Conservation (phyloP, 2,888 invertebrate genomes). For the Leptinotarsa peninsularis region DNA sequence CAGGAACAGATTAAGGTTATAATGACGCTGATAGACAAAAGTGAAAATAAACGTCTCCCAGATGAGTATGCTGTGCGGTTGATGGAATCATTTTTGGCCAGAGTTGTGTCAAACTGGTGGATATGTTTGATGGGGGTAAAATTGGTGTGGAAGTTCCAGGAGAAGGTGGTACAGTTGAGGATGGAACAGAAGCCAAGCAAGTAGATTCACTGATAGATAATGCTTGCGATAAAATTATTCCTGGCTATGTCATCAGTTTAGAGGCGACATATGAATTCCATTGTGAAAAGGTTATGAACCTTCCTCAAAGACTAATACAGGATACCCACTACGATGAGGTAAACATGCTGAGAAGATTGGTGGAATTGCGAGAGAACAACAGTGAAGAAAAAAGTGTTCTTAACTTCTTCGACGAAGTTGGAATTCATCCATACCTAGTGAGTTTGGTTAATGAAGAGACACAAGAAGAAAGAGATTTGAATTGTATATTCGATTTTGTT, state of each 20-base stretch:
- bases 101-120: slow-evolving; percentile 79
- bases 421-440: slow-evolving; percentile 73
- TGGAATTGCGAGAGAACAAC: slow-evolving; percentile 70
- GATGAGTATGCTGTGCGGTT: slow-evolving; percentile 66
- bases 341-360: slow-evolving; percentile 69
- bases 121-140: slow-evolving; percentile 70
- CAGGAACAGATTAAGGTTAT: slow-evolving; percentile 65
- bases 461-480: slow-evolving; percentile 60
- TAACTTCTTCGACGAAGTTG: slow-evolving; percentile 80
- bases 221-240: no score
- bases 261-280: slow-evolving; percentile 73
- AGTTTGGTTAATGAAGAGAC: slow-evolving; percentile 68
- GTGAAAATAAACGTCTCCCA: slow-evolving; percentile 63
- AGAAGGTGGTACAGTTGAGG: slow-evolving; percentile 48
- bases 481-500: slow-evolving; percentile 50
- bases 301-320: slow-evolving; percentile 69
- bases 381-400: slow-evolving; percentile 75
- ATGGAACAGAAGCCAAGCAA: slow-evolving; percentile 56
- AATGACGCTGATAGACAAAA: slow-evolving; percentile 59
- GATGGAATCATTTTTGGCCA: slow-evolving; percentile 68
- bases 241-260: no score
- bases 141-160: slow-evolving; percentile 46
- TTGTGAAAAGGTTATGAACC: slow-evolving; percentile 72
- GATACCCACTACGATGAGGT: slow-evolving; percentile 71
- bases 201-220: no score